Base-by-base conservation (phyloP, 2,888 invertebrate genomes). In the Spodoptera exigua region DNA sequence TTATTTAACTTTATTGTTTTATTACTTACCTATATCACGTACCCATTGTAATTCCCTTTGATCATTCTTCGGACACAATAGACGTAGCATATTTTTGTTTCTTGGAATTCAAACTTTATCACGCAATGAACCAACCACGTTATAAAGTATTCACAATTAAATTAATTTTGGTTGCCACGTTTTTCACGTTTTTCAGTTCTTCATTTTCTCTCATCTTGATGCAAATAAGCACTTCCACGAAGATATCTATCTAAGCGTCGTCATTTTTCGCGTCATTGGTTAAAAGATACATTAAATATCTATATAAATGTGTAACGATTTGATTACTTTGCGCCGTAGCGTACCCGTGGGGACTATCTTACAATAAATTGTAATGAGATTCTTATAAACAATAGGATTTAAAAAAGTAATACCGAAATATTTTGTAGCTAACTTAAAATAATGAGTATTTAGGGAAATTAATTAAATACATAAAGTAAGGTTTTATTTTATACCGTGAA, bases 201-300 rank as follows among this genome's bases (percentile, higher is more conserved):
- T 56, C 60, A 45, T 63, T 61, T 54, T 51, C 45, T 60, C 61
- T 75, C 56, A 74, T 69, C 68, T 71, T 64, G 60, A 74, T 74
- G 75, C 68, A 78, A 82, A 82, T 78, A 79, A 80, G 79, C 68
- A 71, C 67, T 70, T 73, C 58, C 60, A 63, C 37, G 54, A 49
- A 44, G 68, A 70, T 60, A 37, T 55, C 70, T 72, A 62, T 52
- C 57, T 68, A 70, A 75, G 70, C 70, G 59, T 41, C 59, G 70
- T 65, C 58, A 77, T 77, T 81, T 77, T 70, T 65, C 66, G 75
- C 74, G 51, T 74, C 70, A 79, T 75, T 71, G 75, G 61, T 59
- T 66, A 59, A 68, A 70, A 55, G 56, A 79, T 61, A 57, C 57
- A 43, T 63, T 45, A 71, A 70, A 67, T 68, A 70, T 62, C 54